Percentiles rank a stretch among this genome's conserved stretches.
These are phyloP conservation scores for Oryzias dopingdopingensis DNA, from an alignment of 2,797 vertebrate genomes.

Conservation along the genomic window DNA sequence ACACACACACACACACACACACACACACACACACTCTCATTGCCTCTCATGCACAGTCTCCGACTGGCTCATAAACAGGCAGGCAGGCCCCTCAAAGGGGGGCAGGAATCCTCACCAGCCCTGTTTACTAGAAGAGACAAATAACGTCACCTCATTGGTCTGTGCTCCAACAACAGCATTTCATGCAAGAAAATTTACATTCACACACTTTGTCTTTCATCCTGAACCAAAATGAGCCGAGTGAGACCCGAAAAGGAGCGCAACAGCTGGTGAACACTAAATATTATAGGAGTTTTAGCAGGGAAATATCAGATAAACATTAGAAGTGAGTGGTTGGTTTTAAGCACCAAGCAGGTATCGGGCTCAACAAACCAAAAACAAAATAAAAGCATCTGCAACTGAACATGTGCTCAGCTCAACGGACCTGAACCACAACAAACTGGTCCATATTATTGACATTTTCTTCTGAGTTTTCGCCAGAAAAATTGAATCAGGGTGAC, in stretches of 20 bases:
- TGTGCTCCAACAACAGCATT: conserved; percentile 37
- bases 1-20: too few relatives aligned
- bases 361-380: too few relatives aligned
- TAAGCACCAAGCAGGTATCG: too few relatives aligned
- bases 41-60: conserved; percentile 62
- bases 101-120: conserved; percentile 71
- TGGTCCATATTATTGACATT: too few relatives aligned
- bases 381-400: too few relatives aligned
- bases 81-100: conserved; percentile 77
- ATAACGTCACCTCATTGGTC: conserved; percentile 71
- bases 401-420: too few relatives aligned
- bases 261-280: too few relatives aligned
- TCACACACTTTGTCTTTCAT: conserved; percentile 14
- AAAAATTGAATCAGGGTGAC: too few relatives aligned
- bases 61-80: conserved; percentile 78
- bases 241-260: neutral
- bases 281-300: neutral
- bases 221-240: conserved; percentile 5
- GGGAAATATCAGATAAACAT: neutral
- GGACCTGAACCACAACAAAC: too few relatives aligned
- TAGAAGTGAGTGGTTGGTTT: too few relatives aligned
- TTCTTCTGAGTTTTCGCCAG: too few relatives aligned
- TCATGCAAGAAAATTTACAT: conserved; percentile 40
- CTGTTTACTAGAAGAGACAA: conserved; percentile 80
- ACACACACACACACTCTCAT: conserved; percentile 43